Percentiles rank a stretch among this genome's conserved stretches.
These are phyloP conservation scores for Teleiodes luculella DNA, from an alignment of 2,888 invertebrate genomes.

Conservation along the genomic window DNA sequence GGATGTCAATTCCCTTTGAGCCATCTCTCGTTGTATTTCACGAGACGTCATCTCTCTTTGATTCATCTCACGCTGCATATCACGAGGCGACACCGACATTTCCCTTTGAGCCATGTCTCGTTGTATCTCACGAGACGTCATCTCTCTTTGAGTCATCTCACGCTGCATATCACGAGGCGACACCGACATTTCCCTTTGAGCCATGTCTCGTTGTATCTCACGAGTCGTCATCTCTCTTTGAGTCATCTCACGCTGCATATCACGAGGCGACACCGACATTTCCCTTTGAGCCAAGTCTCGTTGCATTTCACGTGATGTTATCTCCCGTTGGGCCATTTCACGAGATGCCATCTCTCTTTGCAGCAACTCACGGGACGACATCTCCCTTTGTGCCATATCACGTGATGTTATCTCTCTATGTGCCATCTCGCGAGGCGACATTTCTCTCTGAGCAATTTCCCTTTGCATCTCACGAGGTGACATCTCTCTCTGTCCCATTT, in stretches of 20 bases:
- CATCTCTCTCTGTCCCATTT: slow-evolving; percentile 19
- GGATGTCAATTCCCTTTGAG: slow-evolving; percentile 9
- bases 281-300: background rate
- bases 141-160: slow-evolving; percentile 22
- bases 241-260: slow-evolving; percentile 1
- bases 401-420: slow-evolving; percentile 13
- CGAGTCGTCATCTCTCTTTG: slow-evolving; percentile 11
- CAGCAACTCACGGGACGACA: slow-evolving; percentile 13
- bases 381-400: background rate
- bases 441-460: slow-evolving; percentile 21
- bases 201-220: slow-evolving; percentile 22
- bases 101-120: slow-evolving; percentile 22
- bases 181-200: slow-evolving; percentile 15
- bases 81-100: background rate
- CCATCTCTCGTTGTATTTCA: slow-evolving; percentile 22
- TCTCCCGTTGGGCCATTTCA: slow-evolving; percentile 24
- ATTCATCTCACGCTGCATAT: slow-evolving; percentile 1
- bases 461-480: slow-evolving; percentile 16
- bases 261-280: background rate
- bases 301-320: slow-evolving; percentile 24
- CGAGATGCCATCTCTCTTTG: slow-evolving; percentile 21
- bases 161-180: slow-evolving; percentile 11
- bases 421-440: background rate
- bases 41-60: slow-evolving; percentile 11
- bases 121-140: slow-evolving; percentile 11